Evolutionary conservation across 1,140 invertebrate species (phyloP).

Genomic region (Eubasilissa regina): DNA sequence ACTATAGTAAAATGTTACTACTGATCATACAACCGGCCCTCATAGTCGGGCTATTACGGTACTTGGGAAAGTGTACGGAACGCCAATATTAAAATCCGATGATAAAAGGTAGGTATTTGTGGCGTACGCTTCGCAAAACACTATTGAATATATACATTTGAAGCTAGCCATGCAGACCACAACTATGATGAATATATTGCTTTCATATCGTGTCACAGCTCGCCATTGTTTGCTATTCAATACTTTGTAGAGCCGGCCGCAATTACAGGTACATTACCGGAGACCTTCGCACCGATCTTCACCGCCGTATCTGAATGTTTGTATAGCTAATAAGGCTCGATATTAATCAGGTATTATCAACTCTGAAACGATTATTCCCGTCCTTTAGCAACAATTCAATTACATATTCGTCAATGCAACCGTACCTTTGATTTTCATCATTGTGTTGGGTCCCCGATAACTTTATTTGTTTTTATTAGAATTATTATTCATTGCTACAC

Average conservation of each 20-base stretch:
- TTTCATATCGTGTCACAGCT: constrained; percentile 2
- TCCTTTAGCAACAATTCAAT: too few relatives aligned
- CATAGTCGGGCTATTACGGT: background rate
- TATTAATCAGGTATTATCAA: too few relatives aligned
- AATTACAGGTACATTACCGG: constrained; percentile 20
- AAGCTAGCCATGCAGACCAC: background rate
- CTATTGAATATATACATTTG: background rate
- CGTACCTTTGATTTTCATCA: too few relatives aligned
- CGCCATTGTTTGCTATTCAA: constrained; percentile 10
- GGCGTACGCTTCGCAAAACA: background rate
- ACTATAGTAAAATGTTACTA: too few relatives aligned
- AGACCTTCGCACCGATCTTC: constrained; percentile 37
- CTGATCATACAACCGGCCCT: too few relatives aligned
- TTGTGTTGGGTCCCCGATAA: too few relatives aligned
- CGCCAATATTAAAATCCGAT: background rate
- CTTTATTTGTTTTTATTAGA: too few relatives aligned
- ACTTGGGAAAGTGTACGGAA: background rate
- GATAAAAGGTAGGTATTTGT: background rate
- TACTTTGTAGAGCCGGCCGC: background rate
- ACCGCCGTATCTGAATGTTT: background rate
- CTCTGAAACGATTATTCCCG: too few relatives aligned
- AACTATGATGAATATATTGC: constrained; percentile 11
- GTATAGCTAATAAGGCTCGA: background rate
- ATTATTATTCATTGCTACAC: too few relatives aligned
- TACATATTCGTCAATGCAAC: too few relatives aligned